phyloP scores from a whole-genome alignment of 2,797 vertebrate genomes.

The Nannoperca obscura region DNA sequence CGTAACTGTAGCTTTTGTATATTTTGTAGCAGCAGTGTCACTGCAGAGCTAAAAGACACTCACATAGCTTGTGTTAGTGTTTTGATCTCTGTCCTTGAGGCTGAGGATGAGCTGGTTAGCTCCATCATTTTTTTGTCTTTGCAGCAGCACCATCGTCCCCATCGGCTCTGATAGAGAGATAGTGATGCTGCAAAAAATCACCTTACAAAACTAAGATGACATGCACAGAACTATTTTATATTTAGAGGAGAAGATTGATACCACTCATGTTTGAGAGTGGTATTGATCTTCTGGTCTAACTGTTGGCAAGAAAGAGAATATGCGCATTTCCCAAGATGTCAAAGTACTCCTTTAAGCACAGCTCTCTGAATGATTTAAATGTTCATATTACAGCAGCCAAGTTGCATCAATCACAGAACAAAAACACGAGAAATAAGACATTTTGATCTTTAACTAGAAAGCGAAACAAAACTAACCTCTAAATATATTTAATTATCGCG shows the following conservation, averaged over 20 bases:
- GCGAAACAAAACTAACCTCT: not conserved
- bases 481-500: not conserved
- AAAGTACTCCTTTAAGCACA: not conserved
- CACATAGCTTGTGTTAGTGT: not conserved
- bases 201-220: not conserved
- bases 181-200: not conserved
- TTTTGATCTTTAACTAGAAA: too few species aligned
- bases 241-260: not conserved
- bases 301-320: not conserved
- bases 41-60: not conserved
- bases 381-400: not conserved
- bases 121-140: not conserved
- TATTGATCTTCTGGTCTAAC: not conserved
- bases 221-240: not conserved
- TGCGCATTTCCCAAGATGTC: not conserved
- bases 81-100: not conserved
- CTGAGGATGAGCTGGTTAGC: not conserved
- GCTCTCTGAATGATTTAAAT: not conserved
- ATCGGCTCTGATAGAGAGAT: not conserved
- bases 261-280: too few species aligned
- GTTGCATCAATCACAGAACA: not conserved
- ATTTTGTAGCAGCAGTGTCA: constrained; percentile 3
- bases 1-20: constrained; percentile 10
- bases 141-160: not conserved
- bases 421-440: too few species aligned